These are phyloP conservation scores for Brachypteracias leptosomus DNA, from an alignment of 2,113 vertebrate genomes.

Conservation along the genomic window DNA sequence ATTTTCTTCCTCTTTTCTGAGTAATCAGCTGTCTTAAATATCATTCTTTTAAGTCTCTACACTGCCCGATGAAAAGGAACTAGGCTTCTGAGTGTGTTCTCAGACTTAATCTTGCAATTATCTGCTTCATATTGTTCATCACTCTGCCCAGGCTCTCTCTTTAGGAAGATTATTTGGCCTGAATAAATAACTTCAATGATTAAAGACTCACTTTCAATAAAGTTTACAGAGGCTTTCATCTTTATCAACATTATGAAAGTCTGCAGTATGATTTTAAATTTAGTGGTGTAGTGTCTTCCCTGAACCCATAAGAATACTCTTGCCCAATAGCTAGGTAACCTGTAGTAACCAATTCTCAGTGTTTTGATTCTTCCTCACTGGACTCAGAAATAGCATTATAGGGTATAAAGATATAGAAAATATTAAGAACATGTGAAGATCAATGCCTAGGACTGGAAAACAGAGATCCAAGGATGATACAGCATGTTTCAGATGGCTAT, in stretches of 20 bases:
- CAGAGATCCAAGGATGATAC: background rate
- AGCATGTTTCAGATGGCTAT: background rate
- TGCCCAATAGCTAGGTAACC: background rate
- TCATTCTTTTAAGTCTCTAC: background rate
- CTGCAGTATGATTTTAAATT: background rate
- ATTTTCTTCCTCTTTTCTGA: background rate
- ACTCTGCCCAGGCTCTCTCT: background rate
- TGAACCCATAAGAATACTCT: background rate
- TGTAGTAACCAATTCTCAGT: background rate
- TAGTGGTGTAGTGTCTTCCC: background rate
- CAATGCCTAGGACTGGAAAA: background rate
- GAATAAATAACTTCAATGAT: background rate
- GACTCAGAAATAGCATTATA: background rate
- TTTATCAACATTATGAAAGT: background rate
- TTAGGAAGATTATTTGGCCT: background rate
- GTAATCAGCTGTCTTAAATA: background rate
- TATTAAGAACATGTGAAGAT: background rate
- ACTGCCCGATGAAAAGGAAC: background rate
- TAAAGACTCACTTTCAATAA: background rate
- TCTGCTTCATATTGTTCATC: background rate
- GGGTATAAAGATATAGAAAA: background rate
- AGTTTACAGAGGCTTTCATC: background rate
- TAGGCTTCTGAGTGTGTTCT: background rate
- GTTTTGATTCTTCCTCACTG: background rate
- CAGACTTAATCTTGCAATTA: constrained; percentile 16